Conservation (phyloP, 2,888 invertebrate species). For the Tenthredo mesomela region DNA sequence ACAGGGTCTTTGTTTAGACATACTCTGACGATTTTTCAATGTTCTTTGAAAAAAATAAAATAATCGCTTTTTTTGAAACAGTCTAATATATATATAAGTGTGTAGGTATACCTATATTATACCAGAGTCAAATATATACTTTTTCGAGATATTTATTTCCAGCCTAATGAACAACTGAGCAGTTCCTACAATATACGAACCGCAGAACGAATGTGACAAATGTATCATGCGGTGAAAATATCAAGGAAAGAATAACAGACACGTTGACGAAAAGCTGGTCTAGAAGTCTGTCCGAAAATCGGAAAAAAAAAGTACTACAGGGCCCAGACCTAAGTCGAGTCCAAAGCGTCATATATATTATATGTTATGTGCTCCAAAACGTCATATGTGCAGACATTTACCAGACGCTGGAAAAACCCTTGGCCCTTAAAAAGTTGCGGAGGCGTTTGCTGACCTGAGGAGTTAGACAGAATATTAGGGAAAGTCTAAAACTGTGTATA, state of each 20-base stretch:
- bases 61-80: no score
- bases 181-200: background rate
- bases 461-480: background rate
- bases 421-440: background rate
- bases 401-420: background rate
- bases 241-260: slow-evolving; percentile 3
- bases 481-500: background rate
- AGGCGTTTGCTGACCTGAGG: background rate
- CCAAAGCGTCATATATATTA: no score
- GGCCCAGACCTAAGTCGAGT: background rate
- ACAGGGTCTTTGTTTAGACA: no score
- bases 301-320: background rate
- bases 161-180: background rate
- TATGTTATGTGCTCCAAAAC: background rate
- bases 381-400: slow-evolving; percentile 3
- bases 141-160: background rate
- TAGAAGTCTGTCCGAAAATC: background rate
- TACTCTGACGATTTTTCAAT: no score
- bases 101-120: background rate
- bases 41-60: no score
- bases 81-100: no score
- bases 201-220: background rate
- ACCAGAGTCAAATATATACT: no score
- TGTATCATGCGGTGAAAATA: background rate
- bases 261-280: background rate